These are phyloP conservation scores for Microcebus murinus DNA, from an alignment of 2,113 vertebrate species.

Conservation along the genomic window DNA sequence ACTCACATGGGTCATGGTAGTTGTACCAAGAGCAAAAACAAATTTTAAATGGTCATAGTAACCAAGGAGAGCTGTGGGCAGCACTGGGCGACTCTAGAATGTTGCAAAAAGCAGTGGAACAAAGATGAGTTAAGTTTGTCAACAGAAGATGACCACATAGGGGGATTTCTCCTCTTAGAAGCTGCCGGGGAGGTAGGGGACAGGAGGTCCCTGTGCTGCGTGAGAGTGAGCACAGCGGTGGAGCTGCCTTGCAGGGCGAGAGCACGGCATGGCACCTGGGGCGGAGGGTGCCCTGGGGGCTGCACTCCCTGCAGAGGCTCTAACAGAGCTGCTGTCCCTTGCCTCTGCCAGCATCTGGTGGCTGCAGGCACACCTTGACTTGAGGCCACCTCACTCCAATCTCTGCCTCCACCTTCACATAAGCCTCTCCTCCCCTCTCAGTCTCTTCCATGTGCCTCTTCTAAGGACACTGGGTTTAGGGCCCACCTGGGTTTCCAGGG, in stretches of 20 bases:
- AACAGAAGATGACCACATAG: background rate
- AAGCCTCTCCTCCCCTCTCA: background rate
- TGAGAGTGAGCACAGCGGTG: background rate
- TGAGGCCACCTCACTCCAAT: background rate
- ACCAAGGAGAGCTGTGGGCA: background rate
- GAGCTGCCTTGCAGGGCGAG: too few relatives aligned
- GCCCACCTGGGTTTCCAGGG: background rate
- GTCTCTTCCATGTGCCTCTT: background rate
- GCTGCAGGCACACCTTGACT: too few relatives aligned
- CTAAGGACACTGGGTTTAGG: background rate
- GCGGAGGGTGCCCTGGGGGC: background rate
- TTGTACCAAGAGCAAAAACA: background rate
- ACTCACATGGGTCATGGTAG: background rate
- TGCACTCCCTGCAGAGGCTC: too few relatives aligned
- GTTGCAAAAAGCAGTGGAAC: background rate
- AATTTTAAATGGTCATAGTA: background rate
- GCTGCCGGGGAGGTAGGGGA: background rate
- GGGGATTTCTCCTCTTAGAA: background rate
- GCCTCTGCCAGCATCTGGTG: background rate
- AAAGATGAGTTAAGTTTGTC: background rate
- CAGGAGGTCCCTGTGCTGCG: accelerated
- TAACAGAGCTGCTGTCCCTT: background rate
- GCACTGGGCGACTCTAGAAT: background rate
- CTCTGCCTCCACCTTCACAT: accelerated
- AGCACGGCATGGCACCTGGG: background rate